These are phyloP conservation scores for Glossophaga mutica DNA, from an alignment of 2,797 vertebrate species.

Conservation along the genomic window DNA sequence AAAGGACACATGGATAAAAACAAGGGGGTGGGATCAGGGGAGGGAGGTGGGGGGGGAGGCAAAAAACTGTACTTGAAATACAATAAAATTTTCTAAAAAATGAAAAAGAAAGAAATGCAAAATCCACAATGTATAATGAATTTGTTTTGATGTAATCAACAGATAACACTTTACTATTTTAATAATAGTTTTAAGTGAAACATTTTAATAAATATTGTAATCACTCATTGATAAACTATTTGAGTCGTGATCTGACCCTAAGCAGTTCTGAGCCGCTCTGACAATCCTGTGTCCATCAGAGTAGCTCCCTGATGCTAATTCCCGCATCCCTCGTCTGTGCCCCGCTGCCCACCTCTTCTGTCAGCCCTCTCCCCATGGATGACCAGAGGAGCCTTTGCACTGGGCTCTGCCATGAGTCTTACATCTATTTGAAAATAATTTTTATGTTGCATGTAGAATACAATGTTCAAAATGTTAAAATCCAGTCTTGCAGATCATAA, in stretches of 20 bases:
- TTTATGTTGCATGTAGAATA: not conserved
- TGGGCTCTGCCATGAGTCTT: not conserved
- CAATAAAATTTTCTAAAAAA: too few species aligned
- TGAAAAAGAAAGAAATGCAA: not conserved
- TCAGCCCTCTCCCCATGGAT: not conserved
- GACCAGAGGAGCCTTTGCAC: not conserved
- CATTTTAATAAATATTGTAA: not conserved
- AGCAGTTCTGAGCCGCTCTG: not conserved
- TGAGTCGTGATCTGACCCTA: not conserved
- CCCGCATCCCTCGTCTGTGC: not conserved
- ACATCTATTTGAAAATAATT: not conserved
- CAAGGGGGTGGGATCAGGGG: too few species aligned
- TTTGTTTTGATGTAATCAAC: not conserved
- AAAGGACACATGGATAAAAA: too few species aligned
- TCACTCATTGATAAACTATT: not conserved
- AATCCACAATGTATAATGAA: not conserved
- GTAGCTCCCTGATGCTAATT: not conserved
- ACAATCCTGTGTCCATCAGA: not conserved
- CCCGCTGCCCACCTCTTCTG: not conserved
- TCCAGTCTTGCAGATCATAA: not conserved
- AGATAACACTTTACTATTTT: not conserved
- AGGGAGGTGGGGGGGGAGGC: too few species aligned
- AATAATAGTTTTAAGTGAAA: not conserved
- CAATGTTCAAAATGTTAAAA: not conserved
- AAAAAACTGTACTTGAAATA: too few species aligned